Evolutionary conservation across 2,113 vertebrate species (phyloP), one percentile per base, ranked within the genome.

Genomic region (Heterotis niloticus): DNA sequence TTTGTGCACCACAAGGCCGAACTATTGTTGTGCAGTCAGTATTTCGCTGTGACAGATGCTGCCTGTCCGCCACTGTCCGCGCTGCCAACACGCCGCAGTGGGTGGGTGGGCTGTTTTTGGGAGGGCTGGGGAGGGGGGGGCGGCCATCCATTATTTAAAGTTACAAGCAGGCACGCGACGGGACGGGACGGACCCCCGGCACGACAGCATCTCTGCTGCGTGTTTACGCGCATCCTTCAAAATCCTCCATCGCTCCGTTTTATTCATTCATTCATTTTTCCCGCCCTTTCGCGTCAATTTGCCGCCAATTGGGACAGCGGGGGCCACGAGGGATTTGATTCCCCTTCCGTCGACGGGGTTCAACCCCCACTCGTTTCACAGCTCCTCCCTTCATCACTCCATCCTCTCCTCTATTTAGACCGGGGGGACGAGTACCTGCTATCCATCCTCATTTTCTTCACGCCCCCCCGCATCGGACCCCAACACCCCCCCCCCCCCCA

Each of bases 391-490:
- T 44, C 34, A 4, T 44, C 34, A 44, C 34, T 44, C 7, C 34
- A 44, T 44, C 34, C 34, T 44, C 34, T 7, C 7, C 34, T 44
- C 34, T n/a, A 7, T 44, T 44, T 44, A 44, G 7, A 44, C 34
- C 34, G 34, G 89, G 89, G 89, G 81, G 78, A 88, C 91, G 91
- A 93, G 87, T 90, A 89, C 88, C 81, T 77, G 84, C 90, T 88
- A 93, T 93, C 93, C 90, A 92, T 92, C 92, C 91, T 92, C 90
- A 92, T 92, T 89, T 92, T 90, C 87, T 84, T 85, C 90, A 83
- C 87, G 88, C 85, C 83, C 83, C 85, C 64, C n/a, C n/a, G n/a
- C 34, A 44, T 44, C 34, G 34, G 34, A 44, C 34, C 34, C 34
- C 34, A 2, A 44, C 29, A 69, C 85, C 84, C 82, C 79, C 86